Conservation (phyloP, 1,140 invertebrate genomes). For the Drosophila elegans region DNA sequence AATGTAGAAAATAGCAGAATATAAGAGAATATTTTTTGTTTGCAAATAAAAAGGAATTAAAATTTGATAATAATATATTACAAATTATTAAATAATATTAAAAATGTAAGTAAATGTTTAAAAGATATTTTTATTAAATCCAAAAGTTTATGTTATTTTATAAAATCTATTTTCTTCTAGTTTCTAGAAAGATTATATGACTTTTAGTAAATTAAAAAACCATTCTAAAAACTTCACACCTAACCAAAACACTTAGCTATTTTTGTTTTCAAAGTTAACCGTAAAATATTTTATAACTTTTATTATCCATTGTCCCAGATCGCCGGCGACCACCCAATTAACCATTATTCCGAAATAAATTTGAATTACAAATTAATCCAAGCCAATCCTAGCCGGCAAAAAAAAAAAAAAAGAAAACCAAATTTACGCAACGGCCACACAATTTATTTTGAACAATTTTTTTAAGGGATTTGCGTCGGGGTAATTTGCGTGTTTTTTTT, state of each 20-base stretch:
- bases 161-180: too few species aligned
- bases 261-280: background rate
- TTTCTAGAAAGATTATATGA: too few species aligned
- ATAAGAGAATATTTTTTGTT: too few species aligned
- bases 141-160: too few species aligned
- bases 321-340: slow-evolving; percentile 38
- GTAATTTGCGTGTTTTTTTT: slow-evolving; percentile 56
- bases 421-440: slow-evolving; percentile 70
- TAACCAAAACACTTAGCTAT: background rate
- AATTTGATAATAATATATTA: too few species aligned
- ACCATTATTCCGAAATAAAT: slow-evolving; percentile 52
- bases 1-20: background rate
- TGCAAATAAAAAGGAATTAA: too few species aligned
- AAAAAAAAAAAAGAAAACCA: slow-evolving; percentile 43
- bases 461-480: slow-evolving; percentile 68
- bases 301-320: slow-evolving; percentile 25
- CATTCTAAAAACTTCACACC: too few species aligned
- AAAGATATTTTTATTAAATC: too few species aligned
- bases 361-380: slow-evolving; percentile 79
- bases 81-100: too few species aligned
- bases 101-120: too few species aligned
- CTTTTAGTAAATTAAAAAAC: too few species aligned
- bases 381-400: slow-evolving; percentile 34
- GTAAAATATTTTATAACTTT: background rate
- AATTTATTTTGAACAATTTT: slow-evolving; percentile 77